phyloP scores from a whole-genome alignment of 2,797 vertebrate genomes.

The Rousettus madagascariensis region DNA sequence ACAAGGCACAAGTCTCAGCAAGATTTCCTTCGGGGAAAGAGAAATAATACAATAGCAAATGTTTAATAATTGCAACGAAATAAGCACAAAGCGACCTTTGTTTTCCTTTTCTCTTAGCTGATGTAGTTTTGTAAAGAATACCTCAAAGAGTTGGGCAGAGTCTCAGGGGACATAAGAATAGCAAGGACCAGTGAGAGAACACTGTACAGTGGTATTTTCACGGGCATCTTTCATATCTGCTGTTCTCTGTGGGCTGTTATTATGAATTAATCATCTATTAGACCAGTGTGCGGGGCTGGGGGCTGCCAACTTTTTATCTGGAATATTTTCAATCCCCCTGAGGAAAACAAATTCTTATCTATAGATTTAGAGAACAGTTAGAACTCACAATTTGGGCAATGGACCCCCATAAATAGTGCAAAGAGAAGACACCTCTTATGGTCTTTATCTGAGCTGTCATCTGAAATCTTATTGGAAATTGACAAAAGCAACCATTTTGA shows the following conservation, averaged over 20 bases:
- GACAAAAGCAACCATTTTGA: not conserved
- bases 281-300: not conserved
- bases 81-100: not conserved
- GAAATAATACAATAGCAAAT: not conserved
- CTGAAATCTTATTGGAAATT: not conserved
- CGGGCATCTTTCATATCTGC: not conserved
- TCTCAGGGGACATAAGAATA: not conserved
- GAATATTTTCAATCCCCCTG: not conserved
- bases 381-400: not conserved
- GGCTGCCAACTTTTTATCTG: not conserved
- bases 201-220: not conserved
- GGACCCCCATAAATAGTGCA: not conserved
- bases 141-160: not conserved
- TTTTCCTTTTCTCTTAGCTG: not conserved
- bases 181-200: not conserved
- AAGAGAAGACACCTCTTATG: not conserved
- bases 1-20: not conserved
- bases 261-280: not conserved
- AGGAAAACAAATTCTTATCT: constrained; percentile 27
- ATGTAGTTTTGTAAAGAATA: not conserved
- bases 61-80: constrained; percentile 15
- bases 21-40: constrained; percentile 40
- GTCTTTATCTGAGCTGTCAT: not conserved
- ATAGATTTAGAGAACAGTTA: not conserved
- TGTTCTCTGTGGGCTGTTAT: not conserved